Base-by-base conservation (phyloP, 1,140 invertebrate species). In the Ceratitis capitata region DNA sequence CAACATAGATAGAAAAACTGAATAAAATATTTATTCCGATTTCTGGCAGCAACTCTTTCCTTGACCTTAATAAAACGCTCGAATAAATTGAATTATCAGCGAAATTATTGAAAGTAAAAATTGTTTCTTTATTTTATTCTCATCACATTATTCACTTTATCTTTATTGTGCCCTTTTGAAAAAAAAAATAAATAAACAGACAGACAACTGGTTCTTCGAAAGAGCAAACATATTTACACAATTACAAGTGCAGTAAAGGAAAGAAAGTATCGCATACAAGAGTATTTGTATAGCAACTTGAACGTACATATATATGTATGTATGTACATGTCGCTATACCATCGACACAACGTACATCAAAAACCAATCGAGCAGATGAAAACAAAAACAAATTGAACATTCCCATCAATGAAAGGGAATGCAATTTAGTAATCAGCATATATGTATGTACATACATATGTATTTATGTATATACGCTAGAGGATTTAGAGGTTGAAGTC, bases 81-180 rank as follows among this genome's bases (percentile, higher is more conserved):
- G 39, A 78, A 78, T 45, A 78, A 78, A 78, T 78, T 45, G 39
- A 78, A 26, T 78, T 45, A 78, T 78, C 39, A 78, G 39, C 39
- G 23, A 45, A 78, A 78, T 45, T 78, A 74, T 42, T 12, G 19
- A 78, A 78, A 45, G 35, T 45, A 78, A 78, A 14, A 78, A 10
- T 19, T 23, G 39, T 12, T 45, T 42, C n/a, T 47, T 45, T 26
- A 5, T 78, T 78, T 10, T 45, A 23, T 23, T 19, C 45, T 10
- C 10, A 45, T 23, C 29, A 2, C 23, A 64, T 29, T n/a, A 23
- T 19, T 58, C 7, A 9, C 29, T 45, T 26, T 42, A n/a, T 47
- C 35, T 45, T 78, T 78, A 78, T 78, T 78, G 19, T n/a, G 9
- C n/a, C 23, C 10, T 26, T 78, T n/a, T 26, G 32, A 45, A 47